A percentile compares a stretch with the other conserved stretches of the same genome.
These are phyloP conservation scores for Laterallus jamaicensis DNA, from an alignment of 2,113 vertebrate species.

Conservation along the genomic window DNA sequence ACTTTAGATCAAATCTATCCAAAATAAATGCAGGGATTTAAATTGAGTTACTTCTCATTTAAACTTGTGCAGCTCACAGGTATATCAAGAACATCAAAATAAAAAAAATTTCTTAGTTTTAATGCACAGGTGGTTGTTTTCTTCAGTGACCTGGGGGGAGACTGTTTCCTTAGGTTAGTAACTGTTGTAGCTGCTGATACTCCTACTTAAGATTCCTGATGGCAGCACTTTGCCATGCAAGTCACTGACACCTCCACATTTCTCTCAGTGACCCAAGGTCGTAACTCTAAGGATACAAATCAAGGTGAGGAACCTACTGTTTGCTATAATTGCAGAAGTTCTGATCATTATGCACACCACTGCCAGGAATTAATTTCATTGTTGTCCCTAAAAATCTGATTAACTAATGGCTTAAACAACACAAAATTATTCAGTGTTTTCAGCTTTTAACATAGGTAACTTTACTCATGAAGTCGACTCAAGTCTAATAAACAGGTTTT, in stretches of 20 bases:
- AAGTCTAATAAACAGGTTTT: background rate
- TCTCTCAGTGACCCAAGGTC: background rate
- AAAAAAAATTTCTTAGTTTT: background rate
- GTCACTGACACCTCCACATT: background rate
- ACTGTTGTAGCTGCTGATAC: background rate
- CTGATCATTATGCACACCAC: background rate
- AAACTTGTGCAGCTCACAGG: background rate
- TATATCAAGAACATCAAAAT: background rate
- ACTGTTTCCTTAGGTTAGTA: background rate
- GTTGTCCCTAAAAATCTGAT: background rate
- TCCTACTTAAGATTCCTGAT: background rate
- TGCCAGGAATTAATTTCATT: background rate
- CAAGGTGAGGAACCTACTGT: background rate
- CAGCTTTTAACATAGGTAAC: background rate
- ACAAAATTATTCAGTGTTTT: background rate
- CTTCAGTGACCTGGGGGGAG: background rate
- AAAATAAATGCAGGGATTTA: background rate
- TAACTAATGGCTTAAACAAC: background rate
- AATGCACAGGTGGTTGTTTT: background rate
- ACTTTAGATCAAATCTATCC: background rate
- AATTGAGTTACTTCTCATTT: background rate
- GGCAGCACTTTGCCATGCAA: background rate
- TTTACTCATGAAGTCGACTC: background rate
- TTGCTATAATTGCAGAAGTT: background rate
- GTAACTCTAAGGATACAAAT: background rate